A percentile compares a stretch with the other conserved stretches of the same genome.
Conservation (phyloP, 2,113 vertebrate genomes). For the Zeus faber region DNA sequence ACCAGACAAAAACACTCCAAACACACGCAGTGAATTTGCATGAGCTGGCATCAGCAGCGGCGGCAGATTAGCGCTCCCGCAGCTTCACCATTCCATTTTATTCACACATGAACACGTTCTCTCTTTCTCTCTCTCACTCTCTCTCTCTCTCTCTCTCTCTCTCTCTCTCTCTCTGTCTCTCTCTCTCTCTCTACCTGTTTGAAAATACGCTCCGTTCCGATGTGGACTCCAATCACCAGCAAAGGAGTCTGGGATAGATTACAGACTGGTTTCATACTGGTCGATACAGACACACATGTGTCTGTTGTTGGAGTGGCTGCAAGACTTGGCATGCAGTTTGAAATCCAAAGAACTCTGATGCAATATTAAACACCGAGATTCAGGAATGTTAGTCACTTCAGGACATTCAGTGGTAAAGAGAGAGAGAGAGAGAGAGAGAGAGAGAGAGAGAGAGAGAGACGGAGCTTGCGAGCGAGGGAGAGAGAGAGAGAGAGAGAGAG, state of each 20-base stretch:
- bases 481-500: background rate
- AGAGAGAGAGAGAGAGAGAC: slow-evolving; percentile 1
- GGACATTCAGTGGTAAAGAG: slow-evolving; percentile 21
- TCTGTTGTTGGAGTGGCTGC: slow-evolving; percentile 5
- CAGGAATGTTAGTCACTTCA: slow-evolving; percentile 31
- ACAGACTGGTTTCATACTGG: slow-evolving; percentile 12
- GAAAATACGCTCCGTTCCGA: too few relatives aligned
- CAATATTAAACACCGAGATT: slow-evolving; percentile 47
- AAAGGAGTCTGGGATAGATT: background rate
- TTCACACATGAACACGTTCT: slow-evolving; percentile 26
- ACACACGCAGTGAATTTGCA: slow-evolving; percentile 43
- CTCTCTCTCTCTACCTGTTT: too few relatives aligned
- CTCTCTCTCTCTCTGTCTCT: too few relatives aligned
- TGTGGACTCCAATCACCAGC: too few relatives aligned
- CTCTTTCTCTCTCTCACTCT: too few relatives aligned
- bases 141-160: too few relatives aligned
- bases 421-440: background rate
- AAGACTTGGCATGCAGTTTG: slow-evolving; percentile 37
- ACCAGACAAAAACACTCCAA: slow-evolving; percentile 27
- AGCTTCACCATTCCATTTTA: too few relatives aligned
- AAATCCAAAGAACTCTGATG: slow-evolving; percentile 48
- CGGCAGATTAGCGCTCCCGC: too few relatives aligned
- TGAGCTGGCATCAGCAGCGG: slow-evolving; percentile 45
- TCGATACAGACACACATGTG: background rate
- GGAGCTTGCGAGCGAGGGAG: background rate